Conservation (phyloP, 2,113 vertebrate species). For the Carassius gibelio region DNA sequence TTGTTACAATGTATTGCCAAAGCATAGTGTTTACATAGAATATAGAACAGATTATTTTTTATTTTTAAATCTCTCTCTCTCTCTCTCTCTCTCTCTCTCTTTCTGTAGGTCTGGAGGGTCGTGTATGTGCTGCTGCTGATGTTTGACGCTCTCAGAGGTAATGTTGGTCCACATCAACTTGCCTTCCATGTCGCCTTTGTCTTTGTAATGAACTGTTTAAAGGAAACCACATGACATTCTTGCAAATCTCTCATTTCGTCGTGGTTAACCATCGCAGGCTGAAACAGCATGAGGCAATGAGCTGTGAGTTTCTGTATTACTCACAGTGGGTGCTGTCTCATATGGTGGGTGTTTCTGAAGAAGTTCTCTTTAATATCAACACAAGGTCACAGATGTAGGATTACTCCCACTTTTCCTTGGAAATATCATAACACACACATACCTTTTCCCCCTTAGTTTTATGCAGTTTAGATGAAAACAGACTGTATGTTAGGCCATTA, state of each 20-base stretch:
- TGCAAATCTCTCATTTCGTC: neutral
- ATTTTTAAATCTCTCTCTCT: no score
- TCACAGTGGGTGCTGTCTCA: neutral
- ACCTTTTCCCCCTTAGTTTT: neutral
- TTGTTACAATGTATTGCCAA: no score
- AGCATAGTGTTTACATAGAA: no score
- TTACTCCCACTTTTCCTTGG: neutral
- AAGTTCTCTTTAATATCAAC: neutral
- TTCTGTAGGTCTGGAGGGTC: neutral
- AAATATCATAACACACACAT: neutral
- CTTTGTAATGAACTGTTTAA: neutral
- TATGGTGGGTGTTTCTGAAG: no score
- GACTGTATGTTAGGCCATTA: neutral
- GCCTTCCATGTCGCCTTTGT: no score
- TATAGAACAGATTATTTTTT: no score
- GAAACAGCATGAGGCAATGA: neutral
- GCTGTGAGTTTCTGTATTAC: neutral
- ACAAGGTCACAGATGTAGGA: neutral
- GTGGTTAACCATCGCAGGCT: neutral
- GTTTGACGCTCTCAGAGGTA: constrained; percentile 21
- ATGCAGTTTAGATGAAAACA: neutral
- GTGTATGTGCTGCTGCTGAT: neutral
- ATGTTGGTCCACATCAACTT: neutral
- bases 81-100: no score
- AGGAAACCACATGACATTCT: neutral